Conservation (phyloP, 2,113 vertebrate genomes). For the Perca flavescens region DNA sequence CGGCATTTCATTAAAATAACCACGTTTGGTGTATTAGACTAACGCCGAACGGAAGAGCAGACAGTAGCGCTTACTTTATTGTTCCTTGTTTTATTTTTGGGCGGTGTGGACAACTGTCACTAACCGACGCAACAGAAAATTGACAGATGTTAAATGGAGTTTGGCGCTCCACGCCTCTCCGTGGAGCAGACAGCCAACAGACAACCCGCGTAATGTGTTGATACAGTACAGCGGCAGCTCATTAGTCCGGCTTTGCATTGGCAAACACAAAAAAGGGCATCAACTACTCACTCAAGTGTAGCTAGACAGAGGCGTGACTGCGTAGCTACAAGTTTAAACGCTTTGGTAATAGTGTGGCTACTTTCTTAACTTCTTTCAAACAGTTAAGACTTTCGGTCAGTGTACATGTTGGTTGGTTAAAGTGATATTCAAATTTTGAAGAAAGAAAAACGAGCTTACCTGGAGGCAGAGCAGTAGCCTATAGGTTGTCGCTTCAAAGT, state of each 20-base stretch:
- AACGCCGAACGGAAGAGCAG: not conserved
- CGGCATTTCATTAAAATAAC: not conserved
- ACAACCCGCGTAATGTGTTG: not conserved
- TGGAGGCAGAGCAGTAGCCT: not conserved
- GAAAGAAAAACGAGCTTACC: not conserved
- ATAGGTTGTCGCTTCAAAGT: not conserved
- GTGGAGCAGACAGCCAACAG: not conserved
- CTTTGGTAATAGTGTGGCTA: not conserved
- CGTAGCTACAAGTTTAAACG: not conserved
- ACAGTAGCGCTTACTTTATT: not conserved
- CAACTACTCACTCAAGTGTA: no score
- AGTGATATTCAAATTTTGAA: not conserved
- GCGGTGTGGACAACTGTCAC: not conserved
- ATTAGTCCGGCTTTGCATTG: not conserved
- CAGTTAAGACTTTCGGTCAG: not conserved
- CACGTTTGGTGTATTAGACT: not conserved
- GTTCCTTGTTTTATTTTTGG: no score
- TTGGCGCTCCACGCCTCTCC: not conserved
- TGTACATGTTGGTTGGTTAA: not conserved
- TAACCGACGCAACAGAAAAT: not conserved
- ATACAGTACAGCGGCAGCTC: not conserved
- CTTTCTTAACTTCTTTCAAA: not conserved
- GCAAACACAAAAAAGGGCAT: not conserved
- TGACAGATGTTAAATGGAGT: not conserved
- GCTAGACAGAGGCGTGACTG: not conserved